These are phyloP conservation scores for Lasioglossum figueresi DNA, from an alignment of 2,888 invertebrate species.

Conservation along the genomic window DNA sequence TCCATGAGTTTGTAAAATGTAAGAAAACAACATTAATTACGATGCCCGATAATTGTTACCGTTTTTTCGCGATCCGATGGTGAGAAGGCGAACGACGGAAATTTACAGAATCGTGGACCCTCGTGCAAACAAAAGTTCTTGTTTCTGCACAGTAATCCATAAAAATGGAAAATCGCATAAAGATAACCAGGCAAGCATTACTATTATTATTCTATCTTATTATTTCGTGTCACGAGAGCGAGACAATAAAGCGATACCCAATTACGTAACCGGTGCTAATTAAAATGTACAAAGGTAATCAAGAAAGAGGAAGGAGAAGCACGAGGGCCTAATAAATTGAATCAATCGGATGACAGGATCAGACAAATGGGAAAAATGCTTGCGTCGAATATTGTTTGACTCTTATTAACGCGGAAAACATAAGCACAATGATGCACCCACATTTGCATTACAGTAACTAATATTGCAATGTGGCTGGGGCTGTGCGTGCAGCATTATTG, in stretches of 20 bases:
- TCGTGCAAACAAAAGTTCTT: too few relatives aligned
- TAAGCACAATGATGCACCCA: not conserved
- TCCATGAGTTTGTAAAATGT: not conserved
- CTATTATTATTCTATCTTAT: conserved; percentile 2
- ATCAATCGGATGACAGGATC: not conserved
- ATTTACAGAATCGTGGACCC: too few relatives aligned
- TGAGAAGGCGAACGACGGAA: too few relatives aligned
- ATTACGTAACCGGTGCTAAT: not conserved
- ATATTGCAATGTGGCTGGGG: not conserved
- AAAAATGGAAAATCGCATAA: not conserved
- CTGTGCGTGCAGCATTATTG: not conserved
- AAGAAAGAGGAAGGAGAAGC: not conserved
- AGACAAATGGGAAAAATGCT: not conserved
- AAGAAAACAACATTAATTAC: not conserved
- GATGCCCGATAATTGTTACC: too few relatives aligned
- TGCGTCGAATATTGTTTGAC: not conserved
- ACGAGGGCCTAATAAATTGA: not conserved
- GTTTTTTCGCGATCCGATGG: not conserved
- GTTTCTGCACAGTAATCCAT: not conserved
- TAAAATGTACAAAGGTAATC: not conserved
- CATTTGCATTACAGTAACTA: not conserved
- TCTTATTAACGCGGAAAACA: not conserved
- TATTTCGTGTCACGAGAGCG: not conserved
- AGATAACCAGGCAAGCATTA: not conserved
- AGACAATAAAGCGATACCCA: not conserved